Percentiles rank a stretch among this genome's conserved stretches.
Evolutionary conservation across 1,140 invertebrate species (phyloP).

Genomic region (Venturia canescens): DNA sequence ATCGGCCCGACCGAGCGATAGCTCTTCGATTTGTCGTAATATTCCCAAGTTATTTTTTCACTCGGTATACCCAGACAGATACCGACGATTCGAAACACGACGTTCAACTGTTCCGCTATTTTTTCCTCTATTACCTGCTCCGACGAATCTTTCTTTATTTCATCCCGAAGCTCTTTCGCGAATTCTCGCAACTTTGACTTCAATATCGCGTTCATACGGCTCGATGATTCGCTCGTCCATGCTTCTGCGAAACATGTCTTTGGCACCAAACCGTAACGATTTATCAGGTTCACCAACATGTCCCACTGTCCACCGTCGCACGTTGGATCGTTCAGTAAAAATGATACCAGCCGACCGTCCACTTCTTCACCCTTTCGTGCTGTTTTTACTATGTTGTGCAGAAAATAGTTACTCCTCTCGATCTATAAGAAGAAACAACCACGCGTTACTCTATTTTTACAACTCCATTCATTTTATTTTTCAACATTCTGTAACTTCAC

Average conservation of each 20-base stretch:
- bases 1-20: constrained; percentile 87
- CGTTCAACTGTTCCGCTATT: constrained; percentile 83
- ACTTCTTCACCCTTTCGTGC: constrained; percentile 85
- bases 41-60: constrained; percentile 90
- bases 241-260: constrained; percentile 92
- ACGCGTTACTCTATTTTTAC: background rate
- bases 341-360: constrained; percentile 87
- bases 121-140: constrained; percentile 78
- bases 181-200: constrained; percentile 92
- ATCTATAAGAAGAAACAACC: constrained; percentile 75
- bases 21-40: constrained; percentile 90
- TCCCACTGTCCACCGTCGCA: constrained; percentile 95
- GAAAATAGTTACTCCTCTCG: constrained; percentile 90
- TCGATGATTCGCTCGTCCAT: constrained; percentile 85
- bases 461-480: too few relatives aligned
- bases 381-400: constrained; percentile 88
- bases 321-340: constrained; percentile 87
- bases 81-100: constrained; percentile 89
- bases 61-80: constrained; percentile 90
- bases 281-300: constrained; percentile 92
- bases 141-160: constrained; percentile 78
- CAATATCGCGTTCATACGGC: constrained; percentile 86
- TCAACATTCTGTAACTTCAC: too few relatives aligned
- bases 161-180: constrained; percentile 82
- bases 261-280: constrained; percentile 91